Percentiles rank a stretch among this genome's conserved stretches.
These are phyloP conservation scores for Emydoidea blandingii DNA, from an alignment of 2,797 vertebrate species.

Conservation along the genomic window DNA sequence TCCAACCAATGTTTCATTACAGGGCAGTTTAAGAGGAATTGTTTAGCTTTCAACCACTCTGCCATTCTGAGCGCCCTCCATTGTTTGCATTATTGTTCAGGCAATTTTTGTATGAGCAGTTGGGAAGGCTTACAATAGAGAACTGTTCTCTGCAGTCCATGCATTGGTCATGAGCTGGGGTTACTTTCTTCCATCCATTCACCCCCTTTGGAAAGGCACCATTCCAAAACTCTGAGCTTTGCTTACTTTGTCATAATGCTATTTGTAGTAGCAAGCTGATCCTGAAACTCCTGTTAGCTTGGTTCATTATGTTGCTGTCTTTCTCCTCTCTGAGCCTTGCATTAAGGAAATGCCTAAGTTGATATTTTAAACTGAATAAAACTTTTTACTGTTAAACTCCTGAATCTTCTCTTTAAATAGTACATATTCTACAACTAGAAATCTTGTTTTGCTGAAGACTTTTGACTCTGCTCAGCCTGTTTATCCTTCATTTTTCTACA, in stretches of 20 bases:
- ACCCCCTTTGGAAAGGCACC: neutral
- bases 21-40: constrained; percentile 10
- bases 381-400: neutral
- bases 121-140: accelerated
- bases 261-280: neutral
- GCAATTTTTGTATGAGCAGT: neutral
- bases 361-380: neutral
- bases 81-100: neutral
- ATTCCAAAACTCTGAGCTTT: neutral
- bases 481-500: neutral
- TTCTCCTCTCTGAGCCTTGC: neutral
- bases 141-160: neutral
- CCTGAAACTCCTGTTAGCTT: neutral
- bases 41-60: neutral
- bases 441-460: neutral
- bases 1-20: neutral
- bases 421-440: neutral
- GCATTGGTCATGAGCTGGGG: neutral
- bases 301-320: neutral
- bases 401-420: neutral
- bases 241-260: neutral
- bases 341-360: neutral
- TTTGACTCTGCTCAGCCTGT: neutral
- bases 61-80: neutral
- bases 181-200: neutral